These are phyloP conservation scores for Tipula lateralis DNA, from an alignment of 2,888 invertebrate species.

Conservation along the genomic window DNA sequence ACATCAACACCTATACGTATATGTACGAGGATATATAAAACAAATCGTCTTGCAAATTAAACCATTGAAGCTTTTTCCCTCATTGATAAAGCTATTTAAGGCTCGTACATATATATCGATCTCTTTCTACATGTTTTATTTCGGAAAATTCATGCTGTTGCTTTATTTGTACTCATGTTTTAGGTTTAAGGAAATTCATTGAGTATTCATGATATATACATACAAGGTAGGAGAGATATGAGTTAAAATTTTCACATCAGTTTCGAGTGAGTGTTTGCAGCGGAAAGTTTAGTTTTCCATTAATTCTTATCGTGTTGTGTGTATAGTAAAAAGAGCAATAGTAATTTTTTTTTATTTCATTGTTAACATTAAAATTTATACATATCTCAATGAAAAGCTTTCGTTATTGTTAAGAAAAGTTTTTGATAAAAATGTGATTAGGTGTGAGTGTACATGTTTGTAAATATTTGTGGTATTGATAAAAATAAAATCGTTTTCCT, in stretches of 20 bases:
- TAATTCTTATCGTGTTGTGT: not conserved
- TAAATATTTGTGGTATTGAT: not conserved
- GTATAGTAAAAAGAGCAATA: not conserved
- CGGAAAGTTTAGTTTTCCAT: not conserved
- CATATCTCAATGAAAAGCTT: not conserved
- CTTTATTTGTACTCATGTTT: not conserved
- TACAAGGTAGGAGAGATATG: not conserved
- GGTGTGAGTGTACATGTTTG: not conserved
- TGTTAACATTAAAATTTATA: not conserved
- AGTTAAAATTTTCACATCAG: not conserved
- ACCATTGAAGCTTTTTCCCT: not conserved
- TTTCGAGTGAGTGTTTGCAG: not conserved
- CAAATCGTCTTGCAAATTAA: not conserved
- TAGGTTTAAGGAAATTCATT: not conserved
- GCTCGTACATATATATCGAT: not conserved
- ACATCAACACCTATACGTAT: not conserved
- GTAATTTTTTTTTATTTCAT: not conserved
- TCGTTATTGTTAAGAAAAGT: not conserved
- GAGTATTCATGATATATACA: not conserved
- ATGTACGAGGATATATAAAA: not conserved
- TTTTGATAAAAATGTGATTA: not conserved
- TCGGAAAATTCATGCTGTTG: not conserved
- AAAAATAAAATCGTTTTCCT: too few relatives aligned
- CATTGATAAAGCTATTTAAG: not conserved
- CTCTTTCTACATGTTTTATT: not conserved